A percentile compares a stretch with the other conserved stretches of the same genome.
These are phyloP conservation scores for Frieseomelitta varia DNA, from an alignment of 1,140 invertebrate genomes.

Conservation along the genomic window DNA sequence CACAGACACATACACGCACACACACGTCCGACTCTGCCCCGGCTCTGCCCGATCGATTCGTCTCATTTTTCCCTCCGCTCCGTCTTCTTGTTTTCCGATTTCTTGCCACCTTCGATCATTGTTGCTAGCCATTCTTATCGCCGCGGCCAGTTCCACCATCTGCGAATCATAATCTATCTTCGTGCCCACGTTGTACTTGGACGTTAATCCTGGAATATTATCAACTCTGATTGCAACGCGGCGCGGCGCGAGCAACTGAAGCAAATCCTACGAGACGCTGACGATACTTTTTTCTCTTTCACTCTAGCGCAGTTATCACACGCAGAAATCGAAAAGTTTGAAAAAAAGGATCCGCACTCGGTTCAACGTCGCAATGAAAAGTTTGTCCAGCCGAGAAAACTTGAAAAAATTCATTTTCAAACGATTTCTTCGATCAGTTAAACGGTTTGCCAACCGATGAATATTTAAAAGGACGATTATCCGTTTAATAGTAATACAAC, in stretches of 20 bases:
- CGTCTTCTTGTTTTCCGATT: conserved; percentile 47
- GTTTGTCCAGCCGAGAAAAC: too few relatives aligned
- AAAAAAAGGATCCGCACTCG: too few relatives aligned
- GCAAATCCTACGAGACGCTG: conserved; percentile 4
- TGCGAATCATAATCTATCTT: conserved; percentile 24
- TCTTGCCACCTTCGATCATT: conserved; percentile 37
- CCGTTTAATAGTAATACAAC: too few relatives aligned
- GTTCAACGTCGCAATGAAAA: too few relatives aligned
- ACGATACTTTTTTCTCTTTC: too few relatives aligned
- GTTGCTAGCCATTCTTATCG: conserved; percentile 46
- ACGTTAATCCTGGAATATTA: conserved; percentile 41
- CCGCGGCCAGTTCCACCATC: neutral
- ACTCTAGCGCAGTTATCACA: too few relatives aligned
- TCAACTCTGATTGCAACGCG: neutral
- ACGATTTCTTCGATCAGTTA: too few relatives aligned
- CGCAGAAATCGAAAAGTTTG: too few relatives aligned
- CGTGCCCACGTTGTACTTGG: conserved; percentile 12
- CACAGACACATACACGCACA: neutral
- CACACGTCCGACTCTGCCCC: conserved; percentile 8
- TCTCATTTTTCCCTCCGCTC: conserved; percentile 37
- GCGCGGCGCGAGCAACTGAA: neutral
- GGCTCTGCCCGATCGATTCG: conserved; percentile 51
- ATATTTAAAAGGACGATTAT: too few relatives aligned
- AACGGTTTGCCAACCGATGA: too few relatives aligned
- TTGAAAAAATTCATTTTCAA: too few relatives aligned